Base-by-base conservation (phyloP, 23 tunicate species). In the Halocynthia roretzi region DNA sequence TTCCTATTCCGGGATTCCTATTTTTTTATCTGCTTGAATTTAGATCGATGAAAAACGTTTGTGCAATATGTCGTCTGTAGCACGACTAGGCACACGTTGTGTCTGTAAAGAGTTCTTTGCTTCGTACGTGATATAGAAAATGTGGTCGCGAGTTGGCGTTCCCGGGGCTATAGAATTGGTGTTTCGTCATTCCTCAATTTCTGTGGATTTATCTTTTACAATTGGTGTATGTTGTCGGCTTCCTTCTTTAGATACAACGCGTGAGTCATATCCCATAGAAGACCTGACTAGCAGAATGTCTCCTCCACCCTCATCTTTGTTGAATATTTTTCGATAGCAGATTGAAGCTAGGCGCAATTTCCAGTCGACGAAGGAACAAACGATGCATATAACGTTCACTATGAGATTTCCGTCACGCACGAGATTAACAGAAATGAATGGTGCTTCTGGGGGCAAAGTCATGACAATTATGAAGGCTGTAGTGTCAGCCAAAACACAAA, bases 331-430 rank as follows among this genome's bases (percentile, higher is more conserved):
- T 10, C 9, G n/a, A 10, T 8, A 17, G 11, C 44, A 66, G 60
- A 85, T 80, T 6, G 87, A 87, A 6, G 77, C 87, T 50, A 92
- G 81, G 53, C 98, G 66, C 22, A 75, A 67, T 51, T 73, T 81
- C 98, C 98, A 92, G 67, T 86, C 87, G 7, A 90, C 92, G 78
- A 86, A 92, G 7, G 98, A 86, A 12, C 98, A 86, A 50, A 83
- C 76, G 52, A 92, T 72, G 67, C 85, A 82, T 49, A 92, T 50
- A 51, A 92, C 86, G 82, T 92, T 92, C 60, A 86, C 90, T 7
- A 92, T 18, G 65, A 92, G 70, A 62, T 92, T 83, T 6, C 80
- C 88, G 80, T 86, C 92, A 52, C 89, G 81, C 14, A 92, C 68
- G 10, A 61, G 80, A 71, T 92, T 92, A 6, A 77, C 78, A 0